Evolutionary conservation across 2,797 vertebrate genomes (phyloP).

Genomic region (Silurus aristotelis): DNA sequence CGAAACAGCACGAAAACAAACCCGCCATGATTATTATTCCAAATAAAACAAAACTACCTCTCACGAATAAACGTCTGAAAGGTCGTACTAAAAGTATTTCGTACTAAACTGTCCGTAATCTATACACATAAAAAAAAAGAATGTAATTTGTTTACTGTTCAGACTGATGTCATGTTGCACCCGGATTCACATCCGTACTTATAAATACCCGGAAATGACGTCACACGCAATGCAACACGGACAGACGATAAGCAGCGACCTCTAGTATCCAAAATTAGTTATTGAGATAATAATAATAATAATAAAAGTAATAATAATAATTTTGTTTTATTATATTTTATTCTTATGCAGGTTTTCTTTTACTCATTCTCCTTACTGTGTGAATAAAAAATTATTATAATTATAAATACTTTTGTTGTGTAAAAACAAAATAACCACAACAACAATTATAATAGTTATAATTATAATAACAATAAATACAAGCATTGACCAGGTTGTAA

Average conservation of each 20-base stretch:
- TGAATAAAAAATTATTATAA: too few relatives aligned
- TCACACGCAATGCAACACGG: background rate
- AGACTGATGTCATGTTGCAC: conserved; percentile 34
- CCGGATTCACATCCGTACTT: conserved; percentile 20
- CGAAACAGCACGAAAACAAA: conserved; percentile 85
- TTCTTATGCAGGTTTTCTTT: too few relatives aligned
- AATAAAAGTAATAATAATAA: background rate
- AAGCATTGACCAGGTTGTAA: too few relatives aligned
- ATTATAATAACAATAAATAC: too few relatives aligned
- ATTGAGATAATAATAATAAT: background rate
- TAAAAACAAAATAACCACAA: too few relatives aligned
- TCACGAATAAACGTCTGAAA: background rate
- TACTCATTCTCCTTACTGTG: too few relatives aligned
- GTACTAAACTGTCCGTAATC: background rate
- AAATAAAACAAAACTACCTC: background rate
- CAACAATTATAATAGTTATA: too few relatives aligned
- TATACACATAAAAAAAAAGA: background rate
- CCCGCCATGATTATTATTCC: conserved; percentile 73
- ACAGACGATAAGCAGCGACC: conserved; percentile 30
- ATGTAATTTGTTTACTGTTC: conserved; percentile 1
- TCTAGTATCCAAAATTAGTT: conserved; percentile 15
- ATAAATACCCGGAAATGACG: conserved; percentile 44
- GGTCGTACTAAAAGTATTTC: background rate
- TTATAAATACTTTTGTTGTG: too few relatives aligned
- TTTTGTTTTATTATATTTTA: too few relatives aligned